Base-by-base conservation (phyloP, 1,140 invertebrate species). In the Babylonia areolata region DNA sequence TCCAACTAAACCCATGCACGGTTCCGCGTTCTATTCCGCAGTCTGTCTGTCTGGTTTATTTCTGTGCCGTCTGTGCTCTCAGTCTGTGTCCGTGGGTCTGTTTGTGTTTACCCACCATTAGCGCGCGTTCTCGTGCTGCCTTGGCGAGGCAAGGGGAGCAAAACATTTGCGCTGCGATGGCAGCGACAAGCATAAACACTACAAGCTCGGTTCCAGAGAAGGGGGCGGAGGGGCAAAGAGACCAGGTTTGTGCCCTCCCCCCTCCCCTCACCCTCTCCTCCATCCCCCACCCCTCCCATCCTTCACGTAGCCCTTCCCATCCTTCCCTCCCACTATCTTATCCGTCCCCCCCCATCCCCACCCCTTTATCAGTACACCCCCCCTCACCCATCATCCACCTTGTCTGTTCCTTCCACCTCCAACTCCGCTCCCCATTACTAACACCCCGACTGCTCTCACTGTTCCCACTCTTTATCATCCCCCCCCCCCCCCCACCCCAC, bases 101-200 rank as follows among this genome's bases (percentile, higher is more conserved):
- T 82, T 82, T 82, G 20, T 82, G 81, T 82, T 82, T 82, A 82
- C 81, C 69, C 54, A 82, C 81, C 81, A 82, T 82, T 82, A 82
- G 81, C 58, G 42, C 5, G 42, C 42, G 42, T 46, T 5, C 5
- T 46, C 42, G 42, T 46, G 42, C 42, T 46, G 5, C 42, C 81
- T 11, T 31, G 23, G 81, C 31, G 40, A 35, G 81, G 33, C 33
- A n/a, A 37, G 37, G 58, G 81, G 33, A 84, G 81, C 78, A 73
- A 84, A 84, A 84, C 81, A 84, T 84, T 73, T 73, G 64, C 81
- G 40, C 64, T 69, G 39, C 81, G 39, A 73, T 84, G 81, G 37
- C 81, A 84, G 81, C 81, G 81, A 73, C 81, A 84, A 69, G 73
- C 81, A 73, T 84, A 84, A 84, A 84, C 81, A 84, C 64, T n/a